phyloP scores from a whole-genome alignment of 2,113 vertebrate genomes.

The Hydrolagus affinis region DNA sequence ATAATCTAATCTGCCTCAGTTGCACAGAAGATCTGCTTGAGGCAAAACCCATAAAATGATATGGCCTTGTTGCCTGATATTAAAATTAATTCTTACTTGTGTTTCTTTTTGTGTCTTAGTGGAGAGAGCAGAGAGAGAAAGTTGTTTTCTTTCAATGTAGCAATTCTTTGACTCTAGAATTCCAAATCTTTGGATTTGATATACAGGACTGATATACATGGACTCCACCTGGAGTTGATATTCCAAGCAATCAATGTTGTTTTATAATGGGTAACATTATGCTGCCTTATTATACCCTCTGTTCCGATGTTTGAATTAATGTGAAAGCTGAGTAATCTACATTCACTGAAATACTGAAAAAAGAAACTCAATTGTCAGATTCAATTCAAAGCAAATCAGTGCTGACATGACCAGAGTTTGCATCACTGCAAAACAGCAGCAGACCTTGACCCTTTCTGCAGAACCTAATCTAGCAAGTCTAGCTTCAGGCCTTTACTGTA shows the following conservation, averaged over 20 bases:
- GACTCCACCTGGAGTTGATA: not conserved
- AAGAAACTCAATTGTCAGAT: not conserved
- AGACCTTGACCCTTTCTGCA: not conserved
- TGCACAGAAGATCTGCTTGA: too few relatives aligned
- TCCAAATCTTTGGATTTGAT: too few relatives aligned
- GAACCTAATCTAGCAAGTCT: too few relatives aligned
- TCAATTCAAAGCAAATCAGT: not conserved
- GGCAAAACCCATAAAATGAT: too few relatives aligned
- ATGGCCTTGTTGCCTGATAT: too few relatives aligned
- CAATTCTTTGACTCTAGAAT: too few relatives aligned
- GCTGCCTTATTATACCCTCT: not conserved
- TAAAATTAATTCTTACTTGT: too few relatives aligned
- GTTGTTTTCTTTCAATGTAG: too few relatives aligned
- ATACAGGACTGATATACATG: too few relatives aligned
- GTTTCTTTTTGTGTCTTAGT: too few relatives aligned
- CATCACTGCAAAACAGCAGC: not conserved
- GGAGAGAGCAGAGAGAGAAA: too few relatives aligned
- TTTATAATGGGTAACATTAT: not conserved
- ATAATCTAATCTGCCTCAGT: too few relatives aligned
- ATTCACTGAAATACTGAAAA: not conserved
- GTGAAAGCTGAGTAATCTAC: not conserved
- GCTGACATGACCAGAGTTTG: not conserved
- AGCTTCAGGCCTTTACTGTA: not conserved
- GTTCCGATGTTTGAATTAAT: not conserved
- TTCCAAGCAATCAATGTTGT: conserved; percentile 7